These are phyloP conservation scores for Neoaliturus tenellus DNA, from an alignment of 2,888 invertebrate species.

Conservation along the genomic window DNA sequence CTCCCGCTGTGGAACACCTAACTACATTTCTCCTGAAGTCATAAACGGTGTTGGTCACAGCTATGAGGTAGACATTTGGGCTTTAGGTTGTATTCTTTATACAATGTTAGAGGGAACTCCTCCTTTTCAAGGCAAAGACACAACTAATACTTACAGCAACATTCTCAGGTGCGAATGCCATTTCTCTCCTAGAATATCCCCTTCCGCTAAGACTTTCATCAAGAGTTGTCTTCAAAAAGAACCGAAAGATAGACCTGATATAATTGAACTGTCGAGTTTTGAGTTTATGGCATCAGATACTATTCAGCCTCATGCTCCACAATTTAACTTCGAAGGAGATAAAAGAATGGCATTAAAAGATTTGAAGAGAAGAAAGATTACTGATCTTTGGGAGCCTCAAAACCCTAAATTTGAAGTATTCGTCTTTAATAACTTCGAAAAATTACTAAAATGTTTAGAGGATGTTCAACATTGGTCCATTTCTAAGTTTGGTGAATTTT, in stretches of 20 bases:
- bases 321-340: not conserved
- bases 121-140: constrained; percentile 46
- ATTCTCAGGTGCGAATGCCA: constrained; percentile 50
- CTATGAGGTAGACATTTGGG: constrained; percentile 56
- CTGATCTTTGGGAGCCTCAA: constrained; percentile 14
- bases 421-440: not conserved
- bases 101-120: constrained; percentile 54
- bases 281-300: constrained; percentile 42
- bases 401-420: not conserved
- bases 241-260: constrained; percentile 44
- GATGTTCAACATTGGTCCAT: constrained; percentile 25
- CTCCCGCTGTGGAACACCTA: constrained; percentile 57
- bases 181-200: not conserved
- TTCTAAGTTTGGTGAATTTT: constrained; percentile 41
- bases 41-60: constrained; percentile 49
- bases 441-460: not conserved
- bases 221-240: constrained; percentile 39
- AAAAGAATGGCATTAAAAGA: not conserved
- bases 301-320: constrained; percentile 34
- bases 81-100: constrained; percentile 55
- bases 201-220: constrained; percentile 46
- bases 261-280: not conserved
- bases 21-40: constrained; percentile 57
- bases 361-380: not conserved
- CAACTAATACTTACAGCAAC: constrained; percentile 35